These are phyloP conservation scores for Schlechtendalia chinensis DNA, from an alignment of 1,140 invertebrate species.

Conservation along the genomic window DNA sequence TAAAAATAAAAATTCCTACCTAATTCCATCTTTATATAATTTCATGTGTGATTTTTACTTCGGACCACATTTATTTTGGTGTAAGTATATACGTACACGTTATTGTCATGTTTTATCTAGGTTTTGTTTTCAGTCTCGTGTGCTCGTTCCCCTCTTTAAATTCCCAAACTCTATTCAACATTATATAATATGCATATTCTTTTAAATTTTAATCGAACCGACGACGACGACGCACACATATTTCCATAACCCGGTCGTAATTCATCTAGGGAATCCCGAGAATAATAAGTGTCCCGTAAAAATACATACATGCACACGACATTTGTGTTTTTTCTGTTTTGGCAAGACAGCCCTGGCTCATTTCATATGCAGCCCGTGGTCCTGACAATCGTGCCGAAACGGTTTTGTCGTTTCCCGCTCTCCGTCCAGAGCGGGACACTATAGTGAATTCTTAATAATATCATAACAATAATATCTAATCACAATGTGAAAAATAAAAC, in stretches of 20 bases:
- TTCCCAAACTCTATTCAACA: background rate
- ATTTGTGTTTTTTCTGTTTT: conserved; percentile 29
- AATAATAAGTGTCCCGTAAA: conserved; percentile 48
- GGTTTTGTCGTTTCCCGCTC: conserved; percentile 21
- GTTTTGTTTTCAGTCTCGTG: background rate
- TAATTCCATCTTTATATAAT: too few species aligned
- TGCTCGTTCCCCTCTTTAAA: background rate
- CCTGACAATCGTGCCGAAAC: conserved; percentile 22
- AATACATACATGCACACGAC: conserved; percentile 5
- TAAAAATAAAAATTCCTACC: too few species aligned
- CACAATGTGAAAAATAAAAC: too few species aligned
- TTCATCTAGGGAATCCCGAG: conserved; percentile 37
- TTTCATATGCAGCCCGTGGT: conserved; percentile 39
- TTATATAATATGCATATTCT: background rate
- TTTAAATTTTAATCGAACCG: conserved; percentile 36
- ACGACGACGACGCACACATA: conserved; percentile 1
- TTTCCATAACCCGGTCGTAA: conserved; percentile 42
- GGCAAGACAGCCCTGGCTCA: conserved; percentile 20
- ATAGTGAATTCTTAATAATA: conserved; percentile 39
- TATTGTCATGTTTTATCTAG: background rate
- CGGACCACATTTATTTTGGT: background rate
- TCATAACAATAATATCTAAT: too few species aligned
- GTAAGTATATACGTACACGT: background rate
- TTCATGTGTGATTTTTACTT: background rate
- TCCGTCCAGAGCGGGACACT: background rate